phyloP scores from a whole-genome alignment of 2,113 vertebrate genomes.

The Ploceus nigricollis region DNA sequence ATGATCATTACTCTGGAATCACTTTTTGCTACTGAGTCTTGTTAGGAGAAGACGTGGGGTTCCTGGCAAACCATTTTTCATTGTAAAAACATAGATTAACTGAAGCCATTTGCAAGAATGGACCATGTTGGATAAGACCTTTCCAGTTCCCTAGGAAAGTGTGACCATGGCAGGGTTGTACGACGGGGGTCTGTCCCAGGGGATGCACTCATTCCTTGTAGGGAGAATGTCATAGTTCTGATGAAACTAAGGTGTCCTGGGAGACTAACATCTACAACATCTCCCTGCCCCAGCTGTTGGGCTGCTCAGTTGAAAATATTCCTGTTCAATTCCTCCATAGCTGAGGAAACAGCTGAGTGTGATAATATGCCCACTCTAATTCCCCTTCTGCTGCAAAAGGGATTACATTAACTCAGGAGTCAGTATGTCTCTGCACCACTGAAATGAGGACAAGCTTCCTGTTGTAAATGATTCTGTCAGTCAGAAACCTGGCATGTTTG shows the following conservation, averaged over 20 bases:
- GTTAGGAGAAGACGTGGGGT: neutral
- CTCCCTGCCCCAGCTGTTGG: neutral
- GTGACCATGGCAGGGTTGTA: rapidly evolving
- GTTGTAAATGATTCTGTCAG: neutral
- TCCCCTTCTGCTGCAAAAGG: neutral
- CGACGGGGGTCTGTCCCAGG: neutral
- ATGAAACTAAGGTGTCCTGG: neutral
- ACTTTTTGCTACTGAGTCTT: neutral
- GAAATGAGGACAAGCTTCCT: neutral
- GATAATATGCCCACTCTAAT: neutral
- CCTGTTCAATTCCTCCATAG: neutral
- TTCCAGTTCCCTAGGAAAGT: neutral
- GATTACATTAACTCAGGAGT: neutral
- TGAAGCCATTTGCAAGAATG: neutral
- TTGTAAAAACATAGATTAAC: neutral
- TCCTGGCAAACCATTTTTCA: neutral
- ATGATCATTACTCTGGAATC: neutral
- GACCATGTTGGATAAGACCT: rapidly evolving
- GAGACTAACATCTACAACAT: neutral
- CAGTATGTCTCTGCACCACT: neutral
- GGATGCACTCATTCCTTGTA: neutral
- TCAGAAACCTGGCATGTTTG: neutral
- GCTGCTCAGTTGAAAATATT: neutral
- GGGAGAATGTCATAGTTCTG: neutral
- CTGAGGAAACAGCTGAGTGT: neutral